phyloP scores from a whole-genome alignment of 2,113 vertebrate species.

The Centropus bengalensis region DNA sequence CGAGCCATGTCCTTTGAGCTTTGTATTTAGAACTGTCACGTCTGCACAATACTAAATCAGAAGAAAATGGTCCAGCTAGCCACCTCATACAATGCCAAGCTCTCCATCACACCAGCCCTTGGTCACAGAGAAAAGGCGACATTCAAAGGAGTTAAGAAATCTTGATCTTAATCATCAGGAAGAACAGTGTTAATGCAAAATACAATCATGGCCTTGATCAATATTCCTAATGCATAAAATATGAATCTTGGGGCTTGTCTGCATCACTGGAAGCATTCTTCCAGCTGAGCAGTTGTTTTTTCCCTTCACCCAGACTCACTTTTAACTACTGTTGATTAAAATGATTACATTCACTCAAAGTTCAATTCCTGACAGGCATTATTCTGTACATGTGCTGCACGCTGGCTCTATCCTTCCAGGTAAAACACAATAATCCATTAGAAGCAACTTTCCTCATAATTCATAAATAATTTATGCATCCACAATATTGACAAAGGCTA shows the following conservation, averaged over 20 bases:
- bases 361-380: slow-evolving; percentile 38
- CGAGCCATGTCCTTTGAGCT: neutral
- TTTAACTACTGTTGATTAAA: slow-evolving; percentile 47
- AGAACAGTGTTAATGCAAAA: neutral
- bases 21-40: neutral
- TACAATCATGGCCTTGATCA: neutral
- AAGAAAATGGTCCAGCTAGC: neutral
- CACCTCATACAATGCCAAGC: neutral
- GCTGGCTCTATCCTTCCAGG: neutral
- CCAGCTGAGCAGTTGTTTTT: neutral
- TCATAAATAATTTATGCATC: neutral
- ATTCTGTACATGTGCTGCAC: neutral
- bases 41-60: neutral
- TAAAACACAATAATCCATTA: slow-evolving; percentile 6
- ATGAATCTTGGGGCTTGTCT: neutral
- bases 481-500: neutral
- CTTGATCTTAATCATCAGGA: neutral
- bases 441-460: neutral
- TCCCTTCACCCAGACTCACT: neutral
- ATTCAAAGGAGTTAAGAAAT: neutral
- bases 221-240: neutral
- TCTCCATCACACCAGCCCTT: neutral
- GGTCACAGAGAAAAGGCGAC: neutral
- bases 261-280: neutral
- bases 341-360: slow-evolving; percentile 2